Conservation (phyloP, 1,140 invertebrate species). For the Stegodyphus dumicola region DNA sequence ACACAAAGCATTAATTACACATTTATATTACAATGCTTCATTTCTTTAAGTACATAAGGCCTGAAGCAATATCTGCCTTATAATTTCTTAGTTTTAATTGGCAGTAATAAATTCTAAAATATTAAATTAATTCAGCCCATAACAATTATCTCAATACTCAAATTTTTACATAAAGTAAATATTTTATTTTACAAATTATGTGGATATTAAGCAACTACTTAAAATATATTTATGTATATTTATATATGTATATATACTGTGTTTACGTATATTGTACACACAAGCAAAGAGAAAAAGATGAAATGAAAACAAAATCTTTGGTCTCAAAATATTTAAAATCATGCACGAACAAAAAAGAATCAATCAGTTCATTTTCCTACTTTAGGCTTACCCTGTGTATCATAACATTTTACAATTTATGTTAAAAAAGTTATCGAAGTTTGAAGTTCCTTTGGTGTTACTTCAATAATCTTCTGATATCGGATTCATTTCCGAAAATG, state of each 20-base stretch:
- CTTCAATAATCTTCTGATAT: constrained; percentile 5
- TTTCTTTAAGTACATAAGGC: too few species aligned
- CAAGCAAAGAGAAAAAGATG: constrained; percentile 34
- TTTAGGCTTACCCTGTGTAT: constrained; percentile 48
- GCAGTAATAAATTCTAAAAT: too few species aligned
- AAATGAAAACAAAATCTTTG: constrained; percentile 58
- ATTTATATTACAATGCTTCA: too few species aligned
- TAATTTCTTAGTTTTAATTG: too few species aligned
- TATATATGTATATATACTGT: constrained; percentile 34
- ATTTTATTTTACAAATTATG: not conserved
- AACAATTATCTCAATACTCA: too few species aligned
- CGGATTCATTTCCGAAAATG: constrained; percentile 12
- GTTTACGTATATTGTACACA: constrained; percentile 42
- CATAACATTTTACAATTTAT: constrained; percentile 36
- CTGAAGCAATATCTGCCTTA: too few species aligned
- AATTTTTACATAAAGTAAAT: not conserved
- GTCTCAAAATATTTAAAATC: constrained; percentile 58
- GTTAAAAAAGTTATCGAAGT: constrained; percentile 44
- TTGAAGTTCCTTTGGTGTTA: constrained; percentile 14
- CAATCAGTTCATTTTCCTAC: not conserved
- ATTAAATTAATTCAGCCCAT: too few species aligned
- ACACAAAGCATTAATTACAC: too few species aligned
- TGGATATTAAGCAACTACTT: constrained; percentile 54
- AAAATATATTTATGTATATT: constrained; percentile 46
- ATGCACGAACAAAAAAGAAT: constrained; percentile 4